These are phyloP conservation scores for Oreochromis tanganicae DNA, from an alignment of 2,113 vertebrate genomes.

Conservation along the genomic window DNA sequence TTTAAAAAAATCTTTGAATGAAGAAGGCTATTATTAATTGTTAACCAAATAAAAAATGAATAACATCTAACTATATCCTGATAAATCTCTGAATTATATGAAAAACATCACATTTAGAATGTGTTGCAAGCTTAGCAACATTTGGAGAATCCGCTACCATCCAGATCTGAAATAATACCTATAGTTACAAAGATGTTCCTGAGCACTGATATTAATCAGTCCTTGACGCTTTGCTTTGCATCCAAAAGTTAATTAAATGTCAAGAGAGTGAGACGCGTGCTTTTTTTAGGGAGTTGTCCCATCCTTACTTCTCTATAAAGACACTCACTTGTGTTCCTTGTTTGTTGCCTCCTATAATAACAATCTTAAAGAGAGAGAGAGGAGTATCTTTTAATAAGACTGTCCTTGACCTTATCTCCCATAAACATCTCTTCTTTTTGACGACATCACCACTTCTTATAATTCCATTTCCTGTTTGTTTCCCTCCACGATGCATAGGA, in stretches of 20 bases:
- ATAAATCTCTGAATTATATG: background rate
- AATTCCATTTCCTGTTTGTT: background rate
- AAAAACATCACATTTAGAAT: background rate
- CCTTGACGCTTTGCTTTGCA: background rate
- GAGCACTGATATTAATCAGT: background rate
- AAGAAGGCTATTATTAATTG: background rate
- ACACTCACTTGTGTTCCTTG: background rate
- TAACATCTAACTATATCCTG: background rate
- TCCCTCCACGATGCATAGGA: background rate
- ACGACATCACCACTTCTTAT: background rate
- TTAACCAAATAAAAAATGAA: background rate
- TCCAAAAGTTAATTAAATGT: background rate
- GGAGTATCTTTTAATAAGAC: constrained; percentile 5
- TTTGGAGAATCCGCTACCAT: background rate
- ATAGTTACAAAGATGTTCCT: background rate
- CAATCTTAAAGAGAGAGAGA: constrained; percentile 7
- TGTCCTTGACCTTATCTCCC: constrained; percentile 43
- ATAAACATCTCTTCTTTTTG: background rate
- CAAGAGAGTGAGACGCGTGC: background rate
- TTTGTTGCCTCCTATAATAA: background rate
- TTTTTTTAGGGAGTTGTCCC: background rate
- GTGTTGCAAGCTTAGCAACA: background rate
- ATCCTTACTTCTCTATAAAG: background rate
- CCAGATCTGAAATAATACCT: background rate
- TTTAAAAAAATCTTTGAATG: background rate